Evolutionary conservation across 2,797 vertebrate species (phyloP).

Genomic region (Emys orbicularis): DNA sequence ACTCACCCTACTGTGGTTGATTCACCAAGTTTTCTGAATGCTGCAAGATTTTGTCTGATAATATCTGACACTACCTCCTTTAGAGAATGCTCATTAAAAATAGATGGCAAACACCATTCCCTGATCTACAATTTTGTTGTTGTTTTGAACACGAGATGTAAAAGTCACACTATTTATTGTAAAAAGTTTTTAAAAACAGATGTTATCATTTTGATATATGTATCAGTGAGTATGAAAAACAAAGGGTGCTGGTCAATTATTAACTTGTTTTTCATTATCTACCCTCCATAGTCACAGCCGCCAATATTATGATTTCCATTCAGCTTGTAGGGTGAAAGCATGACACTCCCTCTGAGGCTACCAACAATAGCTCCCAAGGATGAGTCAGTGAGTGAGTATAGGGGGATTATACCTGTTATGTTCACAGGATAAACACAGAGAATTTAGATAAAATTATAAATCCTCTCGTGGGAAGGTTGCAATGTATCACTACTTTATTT

Average conservation of each 20-base stretch:
- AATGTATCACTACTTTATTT: not conserved
- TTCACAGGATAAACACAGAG: not conserved
- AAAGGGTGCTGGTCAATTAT: slow-evolving; percentile 56
- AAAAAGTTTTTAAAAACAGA: slow-evolving; percentile 59
- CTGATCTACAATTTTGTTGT: slow-evolving; percentile 35
- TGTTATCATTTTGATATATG: slow-evolving; percentile 61
- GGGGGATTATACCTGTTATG: not conserved
- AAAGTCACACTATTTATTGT: slow-evolving; percentile 57
- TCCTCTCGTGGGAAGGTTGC: not conserved
- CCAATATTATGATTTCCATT: slow-evolving; percentile 17
- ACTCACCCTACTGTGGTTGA: not conserved
- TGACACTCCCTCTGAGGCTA: not conserved
- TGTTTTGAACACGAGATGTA: slow-evolving; percentile 51
- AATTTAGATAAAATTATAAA: not conserved
- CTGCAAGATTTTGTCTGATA: slow-evolving; percentile 21
- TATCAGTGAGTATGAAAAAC: slow-evolving; percentile 53
- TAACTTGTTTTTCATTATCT: slow-evolving; percentile 66
- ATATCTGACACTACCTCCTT: slow-evolving; percentile 56
- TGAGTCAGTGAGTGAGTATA: not conserved
- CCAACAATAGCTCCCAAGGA: not conserved
- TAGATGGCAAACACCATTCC: slow-evolving; percentile 41
- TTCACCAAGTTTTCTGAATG: slow-evolving; percentile 57
- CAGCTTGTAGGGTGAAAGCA: not conserved
- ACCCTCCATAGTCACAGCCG: slow-evolving; percentile 21
- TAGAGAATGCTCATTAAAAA: slow-evolving; percentile 18